Evolutionary conservation across 2,888 invertebrate genomes (phyloP), one percentile per base, ranked within the genome.

Genomic region (Euspilapteryx auroguttella): DNA sequence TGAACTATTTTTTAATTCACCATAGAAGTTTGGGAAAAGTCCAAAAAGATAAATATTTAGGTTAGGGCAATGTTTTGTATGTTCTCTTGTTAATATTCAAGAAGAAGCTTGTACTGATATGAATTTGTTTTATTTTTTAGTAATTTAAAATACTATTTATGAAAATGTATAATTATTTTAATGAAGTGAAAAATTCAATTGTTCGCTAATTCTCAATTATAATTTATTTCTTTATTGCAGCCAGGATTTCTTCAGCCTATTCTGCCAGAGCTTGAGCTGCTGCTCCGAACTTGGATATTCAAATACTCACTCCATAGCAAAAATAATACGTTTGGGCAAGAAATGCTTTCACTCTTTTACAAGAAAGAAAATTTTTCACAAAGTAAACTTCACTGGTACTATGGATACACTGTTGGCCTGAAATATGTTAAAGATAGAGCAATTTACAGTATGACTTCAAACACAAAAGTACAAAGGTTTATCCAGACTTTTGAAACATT

Each of bases 291-390:
- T 36, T 68, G 83, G 32, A 78, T 91, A 33, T 85, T 88, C 69
- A 80, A 83, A 42, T 82, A 86, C 43, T 86, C 91, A 1, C 51
- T 92, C 9, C 79, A 79, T 34, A 75, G 79, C 40, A 79, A 81
- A 32, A 80, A 80, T 38, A 73, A 82, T 4, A 89, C 90, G 8
- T 89, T 94, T 71, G 94, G 94, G 0, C 94, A 94, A 50, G 85
- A 88, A 41, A 71, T 94, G 46, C 59, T 94, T 5, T 86, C 87
- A 21, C 68, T 94, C 21, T 82, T 83, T 38, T 94, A 93, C 49
- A 79, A 79, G 30, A 68, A 79, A n/a, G 69, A 77, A 9, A 61
- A 76, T 38, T 65, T 88, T 27, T 78, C 81, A 0, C 53, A 49
- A 12, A 65, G 71, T 14, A 82, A 86, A 44, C 55, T 85, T 21